phyloP scores from a whole-genome alignment of 2,888 invertebrate genomes.

The Sialis fuliginosa region DNA sequence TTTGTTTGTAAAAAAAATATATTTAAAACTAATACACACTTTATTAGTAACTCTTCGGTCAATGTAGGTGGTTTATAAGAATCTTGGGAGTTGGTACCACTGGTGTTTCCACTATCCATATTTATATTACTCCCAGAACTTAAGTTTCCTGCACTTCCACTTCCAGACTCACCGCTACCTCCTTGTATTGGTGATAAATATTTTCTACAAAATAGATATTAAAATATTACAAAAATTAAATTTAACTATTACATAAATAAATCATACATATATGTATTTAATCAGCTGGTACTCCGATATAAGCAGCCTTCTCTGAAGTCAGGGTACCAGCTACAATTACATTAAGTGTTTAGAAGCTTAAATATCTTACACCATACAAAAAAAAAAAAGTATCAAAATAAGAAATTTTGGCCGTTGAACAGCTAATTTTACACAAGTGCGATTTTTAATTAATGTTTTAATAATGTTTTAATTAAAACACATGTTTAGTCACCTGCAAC shows the following conservation, averaged over 20 bases:
- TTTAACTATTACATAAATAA: no score
- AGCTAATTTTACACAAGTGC: no score
- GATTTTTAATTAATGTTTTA: no score
- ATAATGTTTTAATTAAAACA: not conserved
- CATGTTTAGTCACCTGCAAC: not conserved
- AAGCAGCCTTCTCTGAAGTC: no score
- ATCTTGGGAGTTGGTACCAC: constrained; percentile 25
- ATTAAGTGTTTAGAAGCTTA: no score
- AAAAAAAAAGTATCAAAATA: no score
- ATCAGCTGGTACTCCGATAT: no score
- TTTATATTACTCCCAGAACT: constrained; percentile 39
- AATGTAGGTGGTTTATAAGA: constrained; percentile 32
- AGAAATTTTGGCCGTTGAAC: no score
- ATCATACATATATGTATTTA: no score
- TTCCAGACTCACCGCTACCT: constrained; percentile 32
- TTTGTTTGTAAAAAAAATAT: not conserved
- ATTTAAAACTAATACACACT: constrained; percentile 16
- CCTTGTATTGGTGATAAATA: constrained; percentile 29
- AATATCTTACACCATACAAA: no score
- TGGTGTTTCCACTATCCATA: constrained; percentile 32
- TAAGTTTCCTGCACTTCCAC: constrained; percentile 38
- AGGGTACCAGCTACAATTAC: no score
- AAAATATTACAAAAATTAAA: no score
- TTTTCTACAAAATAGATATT: constrained; percentile 17
- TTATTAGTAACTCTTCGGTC: constrained; percentile 39